Base-by-base conservation (phyloP, 2,797 vertebrate genomes). In the Pseudomugil tenellus region DNA sequence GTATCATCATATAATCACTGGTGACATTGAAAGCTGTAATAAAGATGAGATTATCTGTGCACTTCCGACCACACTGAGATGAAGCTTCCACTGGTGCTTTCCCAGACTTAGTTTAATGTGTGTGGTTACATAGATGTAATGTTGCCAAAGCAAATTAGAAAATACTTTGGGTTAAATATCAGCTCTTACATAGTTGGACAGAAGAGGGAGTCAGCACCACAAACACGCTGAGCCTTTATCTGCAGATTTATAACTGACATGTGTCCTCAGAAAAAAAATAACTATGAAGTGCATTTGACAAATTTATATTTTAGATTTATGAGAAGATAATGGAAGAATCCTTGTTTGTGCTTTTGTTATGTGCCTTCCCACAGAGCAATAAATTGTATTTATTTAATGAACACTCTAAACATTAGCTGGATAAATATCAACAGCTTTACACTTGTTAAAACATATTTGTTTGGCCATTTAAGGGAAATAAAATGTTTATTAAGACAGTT, bases 351-450 rank as follows among this genome's bases (percentile, higher is more conserved):
- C n/a, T 32, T 19, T 64, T 26, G 48, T 55, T 3, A 72, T 81
- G 72, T 82, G 77, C 77, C 81, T 90, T 84, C n/a, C 58, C n/a
- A 59, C 66, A 67, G 37, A 58, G 14, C 67, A 51, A 16, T 16
- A 26, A 25, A 10, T 48, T 21, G 43, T 49, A 0, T 48, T 10
- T 49, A 6, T 25, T 25, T 23, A 49, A 49, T 17, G 12, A 25
- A 49, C 23, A 25, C 21, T 25, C 3, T 12, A 25, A 23, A 6
- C 23, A 16, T 26, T 52, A 26, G 16, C 49, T 52, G 23, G 25
- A 52, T 8, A 4, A 59, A 8, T 55, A 26, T 55, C n/a, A 21
- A 9, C n/a, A 21, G 23, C 46, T n/a, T 35, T 43, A 49, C 4
- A 53, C 21, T 17, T 1, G 31, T 31, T 74, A 48, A 72, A 58